Evolutionary conservation across 2,888 invertebrate genomes (phyloP).

Genomic region (Gymnocheta viridis): DNA sequence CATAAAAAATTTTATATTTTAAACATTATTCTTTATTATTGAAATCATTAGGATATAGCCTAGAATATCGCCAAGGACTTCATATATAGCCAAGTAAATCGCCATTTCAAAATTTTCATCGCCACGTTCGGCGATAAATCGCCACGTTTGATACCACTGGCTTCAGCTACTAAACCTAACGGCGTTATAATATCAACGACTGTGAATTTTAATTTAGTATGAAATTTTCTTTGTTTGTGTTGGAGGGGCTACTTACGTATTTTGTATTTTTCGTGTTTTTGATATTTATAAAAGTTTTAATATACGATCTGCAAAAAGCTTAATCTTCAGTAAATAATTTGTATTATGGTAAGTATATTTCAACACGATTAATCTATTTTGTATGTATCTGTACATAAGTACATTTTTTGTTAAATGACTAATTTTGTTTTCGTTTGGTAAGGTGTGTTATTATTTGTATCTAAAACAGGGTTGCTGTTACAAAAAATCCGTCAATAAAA

Average conservation of each 20-base stretch:
- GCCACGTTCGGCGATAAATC: no score
- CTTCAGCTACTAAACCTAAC: neutral
- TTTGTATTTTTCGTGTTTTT: slow-evolving; percentile 11
- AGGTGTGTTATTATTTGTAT: no score
- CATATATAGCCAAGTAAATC: no score
- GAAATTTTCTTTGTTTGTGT: slow-evolving; percentile 9
- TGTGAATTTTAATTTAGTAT: neutral
- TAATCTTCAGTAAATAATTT: neutral
- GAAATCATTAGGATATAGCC: no score
- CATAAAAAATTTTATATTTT: no score
- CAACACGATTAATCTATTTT: neutral
- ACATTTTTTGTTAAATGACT: slow-evolving; percentile 45
- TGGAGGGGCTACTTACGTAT: neutral
- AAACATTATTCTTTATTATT: no score
- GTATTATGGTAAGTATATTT: slow-evolving; percentile 25
- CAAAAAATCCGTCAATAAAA: no score
- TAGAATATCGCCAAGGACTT: no score
- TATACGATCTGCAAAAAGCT: neutral
- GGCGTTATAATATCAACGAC: neutral
- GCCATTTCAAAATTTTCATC: no score
- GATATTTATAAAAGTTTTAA: neutral
- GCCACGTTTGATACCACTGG: no score
- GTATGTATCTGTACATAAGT: neutral
- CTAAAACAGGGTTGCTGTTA: no score
- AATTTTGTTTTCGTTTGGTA: slow-evolving; percentile 2